These are phyloP conservation scores for Psylliodes chrysocephalus DNA, from an alignment of 2,888 invertebrate genomes.

Conservation along the genomic window DNA sequence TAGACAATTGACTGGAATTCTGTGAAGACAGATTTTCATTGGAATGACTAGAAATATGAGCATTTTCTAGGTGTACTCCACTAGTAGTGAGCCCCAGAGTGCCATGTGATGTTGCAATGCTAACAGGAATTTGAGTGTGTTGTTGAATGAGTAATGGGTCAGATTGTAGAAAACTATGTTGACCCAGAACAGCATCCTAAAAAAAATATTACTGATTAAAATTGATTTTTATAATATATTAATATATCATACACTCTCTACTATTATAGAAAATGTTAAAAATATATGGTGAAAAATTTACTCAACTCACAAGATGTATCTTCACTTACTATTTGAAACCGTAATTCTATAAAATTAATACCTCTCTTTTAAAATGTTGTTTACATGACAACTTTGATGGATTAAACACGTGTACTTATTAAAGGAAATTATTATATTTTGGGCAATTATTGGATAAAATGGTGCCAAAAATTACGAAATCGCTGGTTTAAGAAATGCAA, in stretches of 20 bases:
- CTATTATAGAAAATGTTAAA: no score
- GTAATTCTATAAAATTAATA: no score
- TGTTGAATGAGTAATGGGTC: slow-evolving; percentile 62
- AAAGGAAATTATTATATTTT: background rate
- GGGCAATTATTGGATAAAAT: background rate
- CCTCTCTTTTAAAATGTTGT: no score
- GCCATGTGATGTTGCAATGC: slow-evolving; percentile 61
- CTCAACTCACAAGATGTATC: no score
- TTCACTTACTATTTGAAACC: no score
- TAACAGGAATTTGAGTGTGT: slow-evolving; percentile 62
- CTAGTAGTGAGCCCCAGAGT: slow-evolving; percentile 60
- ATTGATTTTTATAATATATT: no score
- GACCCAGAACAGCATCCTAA: slow-evolving; percentile 67
- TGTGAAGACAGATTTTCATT: slow-evolving; percentile 47
- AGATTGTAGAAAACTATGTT: slow-evolving; percentile 65
- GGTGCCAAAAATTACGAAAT: slow-evolving; percentile 1
- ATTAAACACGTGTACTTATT: no score
- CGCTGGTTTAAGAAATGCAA: background rate
- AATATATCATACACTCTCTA: no score
- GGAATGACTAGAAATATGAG: slow-evolving; percentile 51
- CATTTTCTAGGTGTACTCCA: slow-evolving; percentile 61
- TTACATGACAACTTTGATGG: no score
- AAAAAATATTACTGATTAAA: no score
- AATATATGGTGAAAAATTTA: no score
- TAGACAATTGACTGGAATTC: slow-evolving; percentile 49